These are phyloP conservation scores for Vandiemenella viatica DNA, from an alignment of 2,888 invertebrate species.

Conservation along the genomic window DNA sequence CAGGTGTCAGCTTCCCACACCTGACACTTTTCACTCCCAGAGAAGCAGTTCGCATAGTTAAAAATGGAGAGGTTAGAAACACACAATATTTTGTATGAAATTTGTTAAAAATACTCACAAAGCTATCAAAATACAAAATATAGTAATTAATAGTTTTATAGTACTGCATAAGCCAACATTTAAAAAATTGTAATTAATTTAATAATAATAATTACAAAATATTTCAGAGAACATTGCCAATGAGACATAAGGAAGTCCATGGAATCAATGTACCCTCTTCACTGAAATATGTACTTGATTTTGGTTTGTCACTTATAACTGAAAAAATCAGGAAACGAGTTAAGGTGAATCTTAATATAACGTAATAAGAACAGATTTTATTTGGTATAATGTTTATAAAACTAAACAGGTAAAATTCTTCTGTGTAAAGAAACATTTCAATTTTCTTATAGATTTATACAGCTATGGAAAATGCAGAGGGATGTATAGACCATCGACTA, in stretches of 20 bases:
- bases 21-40: slow-evolving; percentile 28
- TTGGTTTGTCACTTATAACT: slow-evolving; percentile 59
- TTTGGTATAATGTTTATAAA: neutral
- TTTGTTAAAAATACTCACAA: no score
- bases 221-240: slow-evolving; percentile 58
- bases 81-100: neutral
- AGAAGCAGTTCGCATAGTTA: slow-evolving; percentile 56
- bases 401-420: no score
- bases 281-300: slow-evolving; percentile 58
- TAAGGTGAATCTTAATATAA: slow-evolving; percentile 26
- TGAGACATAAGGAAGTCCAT: slow-evolving; percentile 66
- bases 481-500: slow-evolving; percentile 41
- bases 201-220: no score
- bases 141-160: no score
- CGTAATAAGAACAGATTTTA: neutral
- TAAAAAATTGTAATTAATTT: no score
- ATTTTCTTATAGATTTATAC: slow-evolving; percentile 39
- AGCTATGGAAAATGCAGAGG: slow-evolving; percentile 39
- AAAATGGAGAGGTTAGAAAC: slow-evolving; percentile 56
- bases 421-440: no score
- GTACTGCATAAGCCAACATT: no score
- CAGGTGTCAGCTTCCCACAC: slow-evolving; percentile 25
- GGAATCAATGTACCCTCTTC: slow-evolving; percentile 59
- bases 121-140: neutral
- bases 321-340: slow-evolving; percentile 61